Evolutionary conservation across 1,140 invertebrate species (phyloP).

Genomic region (Homarus americanus): DNA sequence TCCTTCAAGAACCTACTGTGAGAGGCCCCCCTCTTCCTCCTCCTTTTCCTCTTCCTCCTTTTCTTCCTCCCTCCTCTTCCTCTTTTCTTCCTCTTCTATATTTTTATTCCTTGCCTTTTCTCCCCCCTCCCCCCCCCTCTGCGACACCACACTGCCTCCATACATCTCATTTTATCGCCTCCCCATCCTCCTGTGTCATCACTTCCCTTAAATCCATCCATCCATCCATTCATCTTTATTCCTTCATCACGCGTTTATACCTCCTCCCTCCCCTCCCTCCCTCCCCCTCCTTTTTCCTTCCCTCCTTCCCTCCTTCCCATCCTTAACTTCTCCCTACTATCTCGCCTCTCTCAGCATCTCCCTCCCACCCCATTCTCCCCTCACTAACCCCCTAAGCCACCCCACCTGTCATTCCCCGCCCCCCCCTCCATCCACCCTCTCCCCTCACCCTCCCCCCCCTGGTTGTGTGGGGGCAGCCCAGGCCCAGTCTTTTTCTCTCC

Average conservation of each 20-base stretch:
- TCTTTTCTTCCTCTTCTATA: background rate
- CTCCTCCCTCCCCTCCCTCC: background rate
- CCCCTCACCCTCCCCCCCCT: background rate
- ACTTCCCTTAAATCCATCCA: too few relatives aligned
- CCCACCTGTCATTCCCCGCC: too few relatives aligned
- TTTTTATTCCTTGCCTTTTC: background rate
- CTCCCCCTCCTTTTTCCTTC: background rate
- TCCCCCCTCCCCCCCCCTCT: background rate
- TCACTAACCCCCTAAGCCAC: background rate
- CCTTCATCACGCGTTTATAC: background rate
- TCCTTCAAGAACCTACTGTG: too few relatives aligned
- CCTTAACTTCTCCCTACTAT: background rate
- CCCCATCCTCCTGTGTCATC: too few relatives aligned
- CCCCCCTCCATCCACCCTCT: background rate
- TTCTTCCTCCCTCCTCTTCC: background rate
- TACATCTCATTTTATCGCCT: background rate
- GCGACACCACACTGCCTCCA: background rate
- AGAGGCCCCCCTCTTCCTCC: too few relatives aligned
- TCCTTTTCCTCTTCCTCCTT: background rate
- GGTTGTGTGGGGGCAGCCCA: too few relatives aligned
- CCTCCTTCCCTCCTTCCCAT: background rate
- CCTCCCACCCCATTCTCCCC: background rate
- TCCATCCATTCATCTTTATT: too few relatives aligned
- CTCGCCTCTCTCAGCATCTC: background rate
- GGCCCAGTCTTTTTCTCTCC: constrained; percentile 18